A percentile compares a stretch with the other conserved stretches of the same genome.
Conservation (phyloP, 2,113 vertebrate genomes). For the Pteronura brasiliensis region DNA sequence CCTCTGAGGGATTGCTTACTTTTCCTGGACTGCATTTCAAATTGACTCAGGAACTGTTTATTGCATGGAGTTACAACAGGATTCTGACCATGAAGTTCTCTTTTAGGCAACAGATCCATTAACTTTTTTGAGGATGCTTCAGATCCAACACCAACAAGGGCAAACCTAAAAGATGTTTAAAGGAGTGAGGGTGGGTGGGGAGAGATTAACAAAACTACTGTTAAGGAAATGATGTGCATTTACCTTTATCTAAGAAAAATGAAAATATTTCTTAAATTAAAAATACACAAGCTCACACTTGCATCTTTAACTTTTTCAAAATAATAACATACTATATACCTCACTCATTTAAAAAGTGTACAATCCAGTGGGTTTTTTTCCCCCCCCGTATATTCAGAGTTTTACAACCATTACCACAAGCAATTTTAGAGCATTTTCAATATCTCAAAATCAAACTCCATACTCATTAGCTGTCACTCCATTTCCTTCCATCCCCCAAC, state of each 20-base stretch:
- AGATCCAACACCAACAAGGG: slow-evolving; percentile 96
- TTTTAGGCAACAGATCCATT: slow-evolving; percentile 96
- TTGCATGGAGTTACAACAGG: slow-evolving; percentile 98
- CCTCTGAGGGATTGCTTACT: slow-evolving; percentile 86
- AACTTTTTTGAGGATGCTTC: slow-evolving; percentile 97
- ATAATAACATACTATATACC: neutral
- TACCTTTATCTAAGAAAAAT: neutral
- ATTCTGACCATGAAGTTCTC: slow-evolving; percentile 98
- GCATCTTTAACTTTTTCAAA: neutral
- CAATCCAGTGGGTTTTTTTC: neutral
- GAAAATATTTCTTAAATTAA: slow-evolving; percentile 29
- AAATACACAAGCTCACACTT: neutral
- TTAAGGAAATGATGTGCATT: neutral
- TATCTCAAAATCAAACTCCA: neutral
- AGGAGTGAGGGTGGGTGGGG: neutral
- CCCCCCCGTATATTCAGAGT: neutral
- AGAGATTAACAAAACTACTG: neutral
- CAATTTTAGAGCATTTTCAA: slow-evolving; percentile 13
- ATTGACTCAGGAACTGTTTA: slow-evolving; percentile 99
- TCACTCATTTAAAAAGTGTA: neutral
- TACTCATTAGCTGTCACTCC: neutral
- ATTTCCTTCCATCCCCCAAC: neutral
- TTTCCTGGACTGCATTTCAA: slow-evolving; percentile 99
- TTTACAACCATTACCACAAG: neutral
- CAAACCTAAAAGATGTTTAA: slow-evolving; percentile 88